Base-by-base conservation (phyloP, 2,113 vertebrate species). In the crab-eating macaque (Macaca fascicularis) region DNA sequence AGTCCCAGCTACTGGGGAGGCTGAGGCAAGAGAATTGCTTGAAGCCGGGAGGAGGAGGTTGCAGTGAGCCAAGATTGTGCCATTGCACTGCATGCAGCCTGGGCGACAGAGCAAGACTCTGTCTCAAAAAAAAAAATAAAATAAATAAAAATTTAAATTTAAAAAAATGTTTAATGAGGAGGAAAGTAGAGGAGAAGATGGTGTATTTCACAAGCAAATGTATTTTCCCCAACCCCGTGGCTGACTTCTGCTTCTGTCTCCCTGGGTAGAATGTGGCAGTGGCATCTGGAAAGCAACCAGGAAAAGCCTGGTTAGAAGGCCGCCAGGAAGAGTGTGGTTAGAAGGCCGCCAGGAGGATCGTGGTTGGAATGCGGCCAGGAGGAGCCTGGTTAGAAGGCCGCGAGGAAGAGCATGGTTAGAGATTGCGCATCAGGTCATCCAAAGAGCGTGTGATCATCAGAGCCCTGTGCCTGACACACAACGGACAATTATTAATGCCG, bases 401-500 rank as follows among this genome's bases (percentile, higher is more conserved):
- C 8, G 3, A 40, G 10, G 30, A 38, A 55, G 48, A 38, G 40
- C 2, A 0, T 4, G 27, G 2, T 10, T 8, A 40, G 25, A 19
- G 82, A 12, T 40, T 10, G 27, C 4, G 2, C 14, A 5, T 3
- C 0, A 4, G 13, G 22, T 12, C 19, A 0, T 8, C 50, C 40
- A 10, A 2, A 0, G 8, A 4, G 27, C 0, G 1, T 27, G 17
- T 32, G 1, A 9, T 27, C 10, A 6, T 3, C 83, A 14, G 14
- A 13, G 9, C 38, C 12, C 84, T 12, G 57, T 16, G 57, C 14
- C 23, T 30, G 55, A 32, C 27, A 67, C 43, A 45, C 20, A n/a
- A 13, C 0, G 22, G 23, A 22, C 14, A 3, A 12, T 32, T 14
- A 23, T 32, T 22, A 8, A 19, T 0, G 8, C 16, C 7, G 16